phyloP scores from a whole-genome alignment of 2,113 vertebrate genomes.

The Thamnaconus septentrionalis region DNA sequence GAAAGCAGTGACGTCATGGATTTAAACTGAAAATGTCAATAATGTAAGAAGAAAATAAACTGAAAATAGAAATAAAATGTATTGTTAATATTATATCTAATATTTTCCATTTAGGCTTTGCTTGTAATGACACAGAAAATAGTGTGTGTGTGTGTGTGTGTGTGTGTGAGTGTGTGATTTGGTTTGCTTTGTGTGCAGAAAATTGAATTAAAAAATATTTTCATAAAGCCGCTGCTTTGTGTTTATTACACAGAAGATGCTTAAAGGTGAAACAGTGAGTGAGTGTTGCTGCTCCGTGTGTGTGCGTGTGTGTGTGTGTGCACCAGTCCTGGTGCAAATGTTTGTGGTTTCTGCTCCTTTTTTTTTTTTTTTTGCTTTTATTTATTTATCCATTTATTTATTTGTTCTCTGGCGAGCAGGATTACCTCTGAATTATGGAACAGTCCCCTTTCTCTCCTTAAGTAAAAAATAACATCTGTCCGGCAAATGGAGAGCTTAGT shows the following conservation, averaged over 20 bases:
- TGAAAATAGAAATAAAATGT: no score
- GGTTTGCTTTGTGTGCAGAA: neutral
- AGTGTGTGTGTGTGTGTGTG: constrained; percentile 10
- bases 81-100: no score
- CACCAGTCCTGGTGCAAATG: constrained; percentile 32
- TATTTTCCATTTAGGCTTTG: no score
- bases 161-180: constrained; percentile 25
- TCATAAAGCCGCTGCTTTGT: constrained; percentile 59
- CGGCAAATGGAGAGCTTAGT: constrained; percentile 81
- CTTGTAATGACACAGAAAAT: no score
- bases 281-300: constrained; percentile 30
- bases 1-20: no score
- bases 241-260: constrained; percentile 62
- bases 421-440: constrained; percentile 79
- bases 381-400: constrained; percentile 79
- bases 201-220: constrained; percentile 60
- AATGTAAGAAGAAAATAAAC: no score
- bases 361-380: constrained; percentile 45
- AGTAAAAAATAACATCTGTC: constrained; percentile 82
- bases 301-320: constrained; percentile 6
- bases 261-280: constrained; percentile 43
- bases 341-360: constrained; percentile 68
- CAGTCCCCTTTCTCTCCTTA: constrained; percentile 75
- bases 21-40: no score
- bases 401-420: constrained; percentile 71